These are phyloP conservation scores for Illadopsis cleaveri DNA, from an alignment of 2,113 vertebrate genomes.

Conservation along the genomic window DNA sequence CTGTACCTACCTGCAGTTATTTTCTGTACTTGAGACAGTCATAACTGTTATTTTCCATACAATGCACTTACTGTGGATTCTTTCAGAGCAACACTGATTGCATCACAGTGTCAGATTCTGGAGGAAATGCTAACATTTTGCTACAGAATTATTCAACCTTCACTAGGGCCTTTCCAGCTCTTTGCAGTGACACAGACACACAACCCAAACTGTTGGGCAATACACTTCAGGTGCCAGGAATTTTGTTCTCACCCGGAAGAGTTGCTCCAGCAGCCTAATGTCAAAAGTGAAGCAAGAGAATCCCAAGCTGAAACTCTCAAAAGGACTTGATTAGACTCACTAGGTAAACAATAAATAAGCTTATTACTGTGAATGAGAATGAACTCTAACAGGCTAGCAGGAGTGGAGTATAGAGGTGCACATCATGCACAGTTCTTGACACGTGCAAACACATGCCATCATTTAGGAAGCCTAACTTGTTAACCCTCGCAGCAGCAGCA, in stretches of 20 bases:
- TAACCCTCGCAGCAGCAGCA: background rate
- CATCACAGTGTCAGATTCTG: background rate
- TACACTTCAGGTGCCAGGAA: background rate
- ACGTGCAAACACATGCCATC: accelerated
- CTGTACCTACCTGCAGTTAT: background rate
- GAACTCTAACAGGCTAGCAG: background rate
- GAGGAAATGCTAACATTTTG: background rate
- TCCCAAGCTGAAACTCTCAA: background rate
- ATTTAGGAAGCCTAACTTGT: background rate
- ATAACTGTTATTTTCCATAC: background rate
- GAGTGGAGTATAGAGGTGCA: background rate
- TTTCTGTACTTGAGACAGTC: background rate
- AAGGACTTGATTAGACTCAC: background rate
- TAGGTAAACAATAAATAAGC: constrained; percentile 20
- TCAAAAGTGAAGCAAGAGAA: background rate
- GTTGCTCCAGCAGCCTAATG: background rate
- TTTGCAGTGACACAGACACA: background rate
- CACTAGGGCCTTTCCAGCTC: background rate
- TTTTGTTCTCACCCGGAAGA: background rate
- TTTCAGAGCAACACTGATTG: background rate
- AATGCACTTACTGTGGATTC: background rate
- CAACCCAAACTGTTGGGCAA: background rate
- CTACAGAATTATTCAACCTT: background rate
- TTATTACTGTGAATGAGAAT: background rate
- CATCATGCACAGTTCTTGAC: background rate